A percentile compares a stretch with the other conserved stretches of the same genome.
Evolutionary conservation across 2,888 invertebrate genomes (phyloP).

Genomic region (Drymonia ruficornis): DNA sequence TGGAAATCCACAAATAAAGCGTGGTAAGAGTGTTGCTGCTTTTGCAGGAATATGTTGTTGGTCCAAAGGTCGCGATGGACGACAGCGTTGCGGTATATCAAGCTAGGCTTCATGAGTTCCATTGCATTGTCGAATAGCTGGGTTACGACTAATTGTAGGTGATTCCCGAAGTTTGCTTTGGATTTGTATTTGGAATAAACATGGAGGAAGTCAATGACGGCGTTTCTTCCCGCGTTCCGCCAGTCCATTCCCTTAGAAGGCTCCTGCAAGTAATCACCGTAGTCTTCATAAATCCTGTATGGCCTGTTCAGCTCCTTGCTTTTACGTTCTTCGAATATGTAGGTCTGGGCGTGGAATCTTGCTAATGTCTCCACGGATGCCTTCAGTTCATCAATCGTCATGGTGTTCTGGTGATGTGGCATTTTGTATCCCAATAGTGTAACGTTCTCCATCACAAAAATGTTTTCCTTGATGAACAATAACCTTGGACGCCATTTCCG

Average conservation of each 20-base stretch:
- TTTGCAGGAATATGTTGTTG: constrained; percentile 85
- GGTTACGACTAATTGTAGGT: constrained; percentile 50
- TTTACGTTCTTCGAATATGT: constrained; percentile 74
- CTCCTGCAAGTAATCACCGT: constrained; percentile 58
- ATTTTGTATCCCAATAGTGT: constrained; percentile 60
- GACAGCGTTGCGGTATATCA: constrained; percentile 75
- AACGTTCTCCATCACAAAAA: constrained; percentile 76
- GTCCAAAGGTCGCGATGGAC: constrained; percentile 87
- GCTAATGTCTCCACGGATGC: constrained; percentile 72
- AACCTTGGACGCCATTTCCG: constrained; percentile 65
- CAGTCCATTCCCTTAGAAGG: constrained; percentile 48
- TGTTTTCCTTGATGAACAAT: constrained; percentile 54
- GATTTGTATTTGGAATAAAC: constrained; percentile 60
- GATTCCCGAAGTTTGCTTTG: constrained; percentile 44
- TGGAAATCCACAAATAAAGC: constrained; percentile 88
- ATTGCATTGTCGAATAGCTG: constrained; percentile 53
- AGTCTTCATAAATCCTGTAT: constrained; percentile 71
- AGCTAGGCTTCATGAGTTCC: constrained; percentile 66
- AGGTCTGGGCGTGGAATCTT: constrained; percentile 77
- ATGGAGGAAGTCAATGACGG: constrained; percentile 64
- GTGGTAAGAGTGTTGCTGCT: constrained; percentile 58
- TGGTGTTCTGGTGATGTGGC: constrained; percentile 50
- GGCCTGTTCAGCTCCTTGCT: constrained; percentile 55
- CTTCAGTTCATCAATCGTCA: constrained; percentile 67
- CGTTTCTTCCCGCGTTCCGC: constrained; percentile 68